Evolutionary conservation across 2,797 vertebrate species (phyloP).

Genomic region (Parotocinclus haroldoi): DNA sequence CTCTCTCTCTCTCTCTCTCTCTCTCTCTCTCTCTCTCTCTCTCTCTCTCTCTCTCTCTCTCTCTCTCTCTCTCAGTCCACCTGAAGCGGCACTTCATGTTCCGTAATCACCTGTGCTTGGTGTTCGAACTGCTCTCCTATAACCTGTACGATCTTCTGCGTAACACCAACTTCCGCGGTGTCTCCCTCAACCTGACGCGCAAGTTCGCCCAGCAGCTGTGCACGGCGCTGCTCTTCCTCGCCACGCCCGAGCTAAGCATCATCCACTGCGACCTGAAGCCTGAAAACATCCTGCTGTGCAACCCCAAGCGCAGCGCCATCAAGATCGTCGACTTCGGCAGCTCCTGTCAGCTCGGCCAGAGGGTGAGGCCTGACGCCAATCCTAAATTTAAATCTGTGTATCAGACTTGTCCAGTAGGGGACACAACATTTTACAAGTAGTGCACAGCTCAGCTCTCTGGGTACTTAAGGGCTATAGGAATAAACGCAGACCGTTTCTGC

Average conservation of each 20-base stretch:
- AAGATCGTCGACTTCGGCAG: conserved; percentile 99
- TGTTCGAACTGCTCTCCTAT: conserved; percentile 99
- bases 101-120: conserved; percentile 99
- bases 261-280: conserved; percentile 99
- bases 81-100: conserved; percentile 84
- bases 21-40: too few relatives aligned
- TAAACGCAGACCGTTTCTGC: too few relatives aligned
- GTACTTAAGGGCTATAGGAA: too few relatives aligned
- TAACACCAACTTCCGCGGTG: conserved; percentile 98
- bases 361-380: conserved; percentile 31
- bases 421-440: too few relatives aligned
- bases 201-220: conserved; percentile 99
- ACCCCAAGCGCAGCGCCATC: conserved; percentile 98
- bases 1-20: too few relatives aligned
- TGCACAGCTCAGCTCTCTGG: too few relatives aligned
- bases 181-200: conserved; percentile 95
- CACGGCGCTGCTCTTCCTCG: conserved; percentile 85
- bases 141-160: conserved; percentile 96
- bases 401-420: too few relatives aligned
- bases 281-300: conserved; percentile 98
- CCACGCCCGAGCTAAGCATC: conserved; percentile 91
- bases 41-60: neutral
- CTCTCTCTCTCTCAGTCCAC: conserved; percentile 77
- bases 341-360: conserved; percentile 89
- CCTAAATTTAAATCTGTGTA: too few relatives aligned